Evolutionary conservation across 2,113 vertebrate genomes (phyloP).

Genomic region (Glaucomys volans): DNA sequence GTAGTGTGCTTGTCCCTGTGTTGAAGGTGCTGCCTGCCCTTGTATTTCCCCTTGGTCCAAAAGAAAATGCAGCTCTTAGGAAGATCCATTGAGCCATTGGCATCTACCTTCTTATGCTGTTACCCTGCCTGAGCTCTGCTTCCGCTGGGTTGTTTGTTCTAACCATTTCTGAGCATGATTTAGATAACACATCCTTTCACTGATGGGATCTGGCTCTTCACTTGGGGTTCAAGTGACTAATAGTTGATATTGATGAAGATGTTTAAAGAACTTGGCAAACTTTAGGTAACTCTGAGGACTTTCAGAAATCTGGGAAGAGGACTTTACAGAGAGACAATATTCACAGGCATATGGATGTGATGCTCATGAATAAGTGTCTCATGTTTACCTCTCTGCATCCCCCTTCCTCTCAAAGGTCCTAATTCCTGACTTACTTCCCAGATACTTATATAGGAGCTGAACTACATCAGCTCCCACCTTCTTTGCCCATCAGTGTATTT

Average conservation of each 20-base stretch:
- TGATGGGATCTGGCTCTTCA: not conserved
- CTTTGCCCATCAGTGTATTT: not conserved
- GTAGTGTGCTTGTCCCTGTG: not conserved
- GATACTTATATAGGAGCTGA: not conserved
- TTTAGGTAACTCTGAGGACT: not conserved
- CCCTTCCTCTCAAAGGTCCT: not conserved
- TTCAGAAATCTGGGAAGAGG: not conserved
- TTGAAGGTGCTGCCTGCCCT: not conserved
- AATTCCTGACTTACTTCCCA: not conserved
- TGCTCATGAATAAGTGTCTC: not conserved
- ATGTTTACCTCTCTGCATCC: not conserved
- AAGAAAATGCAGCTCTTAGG: not conserved
- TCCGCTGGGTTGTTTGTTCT: not conserved
- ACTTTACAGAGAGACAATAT: not conserved
- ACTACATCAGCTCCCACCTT: not conserved
- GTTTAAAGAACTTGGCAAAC: not conserved
- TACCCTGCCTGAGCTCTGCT: not conserved
- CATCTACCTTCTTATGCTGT: not conserved
- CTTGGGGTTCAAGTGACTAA: not conserved
- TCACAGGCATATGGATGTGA: not conserved
- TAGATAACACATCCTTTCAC: not conserved
- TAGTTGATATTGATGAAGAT: not conserved
- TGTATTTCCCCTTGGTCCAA: not conserved
- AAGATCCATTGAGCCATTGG: not conserved
- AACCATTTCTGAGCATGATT: not conserved